phyloP scores from a whole-genome alignment of 2,113 vertebrate species.

The Petrocephalus zakoni region DNA sequence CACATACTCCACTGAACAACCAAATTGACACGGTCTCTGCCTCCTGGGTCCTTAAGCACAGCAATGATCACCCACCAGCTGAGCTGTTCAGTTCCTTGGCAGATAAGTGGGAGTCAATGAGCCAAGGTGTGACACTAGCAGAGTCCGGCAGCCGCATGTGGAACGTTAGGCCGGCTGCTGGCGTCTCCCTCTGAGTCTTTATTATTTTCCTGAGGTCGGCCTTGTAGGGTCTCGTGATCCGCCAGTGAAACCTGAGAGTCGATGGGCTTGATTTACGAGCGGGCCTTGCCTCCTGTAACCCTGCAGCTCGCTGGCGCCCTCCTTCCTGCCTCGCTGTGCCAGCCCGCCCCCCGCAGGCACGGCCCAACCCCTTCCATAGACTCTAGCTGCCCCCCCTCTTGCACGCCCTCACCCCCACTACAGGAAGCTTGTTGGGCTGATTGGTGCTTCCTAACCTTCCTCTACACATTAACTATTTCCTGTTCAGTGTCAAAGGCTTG shows the following conservation, averaged over 20 bases:
- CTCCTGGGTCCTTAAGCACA: too few relatives aligned
- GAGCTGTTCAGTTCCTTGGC: too few relatives aligned
- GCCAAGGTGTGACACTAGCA: too few relatives aligned
- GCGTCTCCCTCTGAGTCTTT: not conserved
- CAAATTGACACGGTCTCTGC: not conserved
- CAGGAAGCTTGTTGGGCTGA: constrained; percentile 46
- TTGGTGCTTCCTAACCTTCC: constrained; percentile 39
- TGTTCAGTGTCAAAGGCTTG: constrained; percentile 32
- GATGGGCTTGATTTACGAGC: not conserved
- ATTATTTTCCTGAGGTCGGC: not conserved
- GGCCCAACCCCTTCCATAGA: not conserved
- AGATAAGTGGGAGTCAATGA: too few relatives aligned
- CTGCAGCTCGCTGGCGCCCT: not conserved
- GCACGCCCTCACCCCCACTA: constrained; percentile 25
- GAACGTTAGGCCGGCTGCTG: not conserved
- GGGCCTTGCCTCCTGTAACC: not conserved
- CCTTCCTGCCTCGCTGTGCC: not conserved
- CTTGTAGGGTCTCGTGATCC: not conserved
- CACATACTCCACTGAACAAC: too few relatives aligned
- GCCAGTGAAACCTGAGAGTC: not conserved
- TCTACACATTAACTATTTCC: constrained; percentile 44
- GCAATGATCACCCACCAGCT: too few relatives aligned
- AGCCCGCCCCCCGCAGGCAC: not conserved
- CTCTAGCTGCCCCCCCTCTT: not conserved
- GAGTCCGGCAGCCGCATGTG: too few relatives aligned